phyloP scores from a whole-genome alignment of 2,797 vertebrate genomes.

The Pelodytes ibericus region DNA sequence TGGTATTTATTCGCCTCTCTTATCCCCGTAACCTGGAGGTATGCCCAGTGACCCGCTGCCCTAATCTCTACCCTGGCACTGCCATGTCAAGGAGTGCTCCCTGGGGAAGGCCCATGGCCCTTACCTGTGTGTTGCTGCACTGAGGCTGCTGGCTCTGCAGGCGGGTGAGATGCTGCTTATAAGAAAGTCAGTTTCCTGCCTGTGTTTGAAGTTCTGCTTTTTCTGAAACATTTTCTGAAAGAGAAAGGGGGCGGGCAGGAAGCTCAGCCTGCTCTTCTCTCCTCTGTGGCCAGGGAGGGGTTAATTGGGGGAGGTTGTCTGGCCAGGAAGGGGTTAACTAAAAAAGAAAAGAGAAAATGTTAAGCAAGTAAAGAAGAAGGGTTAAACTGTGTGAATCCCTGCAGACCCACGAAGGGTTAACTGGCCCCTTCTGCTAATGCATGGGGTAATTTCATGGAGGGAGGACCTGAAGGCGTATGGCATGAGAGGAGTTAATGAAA shows the following conservation, averaged over 20 bases:
- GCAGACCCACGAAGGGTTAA: no score
- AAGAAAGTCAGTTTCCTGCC: constrained; percentile 1
- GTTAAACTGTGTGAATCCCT: no score
- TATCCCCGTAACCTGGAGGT: not conserved
- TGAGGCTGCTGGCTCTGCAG: not conserved
- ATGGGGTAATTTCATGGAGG: no score
- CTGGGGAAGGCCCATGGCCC: not conserved
- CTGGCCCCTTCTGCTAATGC: no score
- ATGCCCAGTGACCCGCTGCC: not conserved
- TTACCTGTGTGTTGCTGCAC: constrained; percentile 16
- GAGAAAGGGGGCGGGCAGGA: constrained; percentile 38
- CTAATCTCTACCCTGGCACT: not conserved
- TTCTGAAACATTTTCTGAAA: constrained; percentile 26
- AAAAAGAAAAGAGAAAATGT: not conserved
- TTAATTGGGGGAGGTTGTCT: not conserved
- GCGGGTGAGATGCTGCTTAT: not conserved
- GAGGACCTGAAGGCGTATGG: no score
- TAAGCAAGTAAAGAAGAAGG: not conserved
- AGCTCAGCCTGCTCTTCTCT: constrained; percentile 6
- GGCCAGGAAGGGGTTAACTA: not conserved
- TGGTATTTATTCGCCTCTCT: no score
- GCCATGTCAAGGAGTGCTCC: not conserved
- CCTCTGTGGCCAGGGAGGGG: not conserved
- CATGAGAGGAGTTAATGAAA: no score
- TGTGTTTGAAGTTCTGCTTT: constrained; percentile 42